phyloP scores from a whole-genome alignment of 2,797 vertebrate genomes.

The Menidia menidia region DNA sequence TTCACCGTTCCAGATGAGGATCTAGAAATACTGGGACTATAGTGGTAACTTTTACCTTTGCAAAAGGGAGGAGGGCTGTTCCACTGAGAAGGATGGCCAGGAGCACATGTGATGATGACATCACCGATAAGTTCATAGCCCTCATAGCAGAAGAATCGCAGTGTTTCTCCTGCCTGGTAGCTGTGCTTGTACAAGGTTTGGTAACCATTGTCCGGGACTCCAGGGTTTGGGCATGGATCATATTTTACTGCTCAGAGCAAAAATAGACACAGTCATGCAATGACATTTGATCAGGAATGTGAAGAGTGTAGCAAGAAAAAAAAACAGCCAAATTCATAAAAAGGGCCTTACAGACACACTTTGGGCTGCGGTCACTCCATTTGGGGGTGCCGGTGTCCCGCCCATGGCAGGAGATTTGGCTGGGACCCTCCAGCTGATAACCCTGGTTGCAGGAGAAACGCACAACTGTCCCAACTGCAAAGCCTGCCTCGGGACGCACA shows the following conservation, averaged over 20 bases:
- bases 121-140: slow-evolving; percentile 94
- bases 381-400: slow-evolving; percentile 92
- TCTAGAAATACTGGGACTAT: background rate
- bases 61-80: slow-evolving; percentile 92
- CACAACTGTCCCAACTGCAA: slow-evolving; percentile 90
- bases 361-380: slow-evolving; percentile 94
- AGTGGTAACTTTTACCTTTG: slow-evolving; percentile 83
- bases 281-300: background rate
- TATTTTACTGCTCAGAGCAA: slow-evolving; percentile 83
- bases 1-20: background rate
- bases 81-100: slow-evolving; percentile 93
- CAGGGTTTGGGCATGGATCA: slow-evolving; percentile 92
- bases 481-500: slow-evolving; percentile 87
- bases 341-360: slow-evolving; percentile 91
- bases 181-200: slow-evolving; percentile 94
- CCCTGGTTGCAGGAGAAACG: slow-evolving; percentile 93
- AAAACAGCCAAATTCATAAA: background rate
- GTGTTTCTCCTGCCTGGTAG: slow-evolving; percentile 92
- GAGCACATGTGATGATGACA: slow-evolving; percentile 91
- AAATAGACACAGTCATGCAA: slow-evolving; percentile 5
- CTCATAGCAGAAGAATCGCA: slow-evolving; percentile 95
- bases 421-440: slow-evolving; percentile 91
- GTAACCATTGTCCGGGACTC: slow-evolving; percentile 93
- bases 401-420: slow-evolving; percentile 90
- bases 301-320: background rate